Conservation (phyloP, 53 echinoderm and acorn worm species). For the Arbacia lixula region DNA sequence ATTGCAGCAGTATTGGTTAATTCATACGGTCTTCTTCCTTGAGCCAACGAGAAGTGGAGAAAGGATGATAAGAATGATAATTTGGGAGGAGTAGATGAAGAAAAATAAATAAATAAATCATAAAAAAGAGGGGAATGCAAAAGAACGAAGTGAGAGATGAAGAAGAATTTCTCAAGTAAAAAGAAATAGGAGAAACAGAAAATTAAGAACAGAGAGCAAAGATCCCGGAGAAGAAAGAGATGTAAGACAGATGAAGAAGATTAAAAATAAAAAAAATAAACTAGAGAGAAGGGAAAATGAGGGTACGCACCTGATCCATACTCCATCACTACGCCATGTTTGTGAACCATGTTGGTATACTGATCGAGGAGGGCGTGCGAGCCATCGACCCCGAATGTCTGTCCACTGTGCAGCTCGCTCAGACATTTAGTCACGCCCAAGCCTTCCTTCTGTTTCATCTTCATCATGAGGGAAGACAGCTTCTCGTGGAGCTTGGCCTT, state of each 20-base stretch:
- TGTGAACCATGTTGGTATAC: neutral
- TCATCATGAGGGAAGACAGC: neutral
- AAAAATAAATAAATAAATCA: too few species aligned
- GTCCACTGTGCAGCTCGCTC: neutral
- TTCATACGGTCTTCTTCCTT: too few species aligned
- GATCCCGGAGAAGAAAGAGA: too few species aligned
- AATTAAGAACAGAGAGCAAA: too few species aligned
- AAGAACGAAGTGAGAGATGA: neutral
- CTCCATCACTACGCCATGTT: slow-evolving; percentile 42
- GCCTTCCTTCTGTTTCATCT: slow-evolving; percentile 1
- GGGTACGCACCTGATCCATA: slow-evolving; percentile 18
- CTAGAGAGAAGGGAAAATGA: neutral
- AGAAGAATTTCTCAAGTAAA: too few species aligned
- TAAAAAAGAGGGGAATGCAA: neutral
- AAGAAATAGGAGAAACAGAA: too few species aligned
- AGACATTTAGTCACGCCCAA: slow-evolving; percentile 6
- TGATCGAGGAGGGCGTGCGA: slow-evolving; percentile 25
- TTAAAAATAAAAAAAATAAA: too few species aligned
- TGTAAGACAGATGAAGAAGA: too few species aligned
- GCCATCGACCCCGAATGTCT: neutral
- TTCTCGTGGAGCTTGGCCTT: slow-evolving; percentile 14
- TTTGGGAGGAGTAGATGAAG: too few species aligned
- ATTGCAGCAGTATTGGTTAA: too few species aligned
- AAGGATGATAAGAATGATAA: too few species aligned
- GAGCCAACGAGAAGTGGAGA: too few species aligned